Conservation (phyloP, 2,888 invertebrate genomes). For the Hemithea aestivaria region DNA sequence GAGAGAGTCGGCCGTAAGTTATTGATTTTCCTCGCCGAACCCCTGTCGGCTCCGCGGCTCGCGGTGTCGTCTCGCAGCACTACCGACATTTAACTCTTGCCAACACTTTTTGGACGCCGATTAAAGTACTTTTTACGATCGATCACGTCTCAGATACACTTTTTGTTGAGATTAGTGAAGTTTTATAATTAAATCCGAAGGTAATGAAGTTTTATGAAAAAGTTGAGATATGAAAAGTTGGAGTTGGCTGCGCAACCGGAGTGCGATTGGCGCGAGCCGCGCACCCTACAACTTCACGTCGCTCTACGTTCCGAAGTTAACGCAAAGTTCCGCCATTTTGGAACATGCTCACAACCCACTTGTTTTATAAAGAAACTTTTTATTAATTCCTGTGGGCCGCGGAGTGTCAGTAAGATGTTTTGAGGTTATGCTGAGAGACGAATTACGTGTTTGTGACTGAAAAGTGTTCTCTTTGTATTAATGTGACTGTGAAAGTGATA, state of each 20-base stretch:
- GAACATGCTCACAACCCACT: conserved; percentile 81
- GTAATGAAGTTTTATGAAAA: conserved; percentile 55
- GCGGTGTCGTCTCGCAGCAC: conserved; percentile 52
- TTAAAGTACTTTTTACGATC: conserved; percentile 50
- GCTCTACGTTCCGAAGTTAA: conserved; percentile 79
- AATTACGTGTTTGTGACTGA: conserved; percentile 62
- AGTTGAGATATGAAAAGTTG: conserved; percentile 70
- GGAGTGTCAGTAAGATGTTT: conserved; percentile 79
- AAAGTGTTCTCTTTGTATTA: conserved; percentile 48
- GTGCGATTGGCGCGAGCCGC: conserved; percentile 58
- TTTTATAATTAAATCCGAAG: conserved; percentile 40
- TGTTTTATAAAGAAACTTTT: conserved; percentile 81
- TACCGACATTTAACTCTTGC: conserved; percentile 47
- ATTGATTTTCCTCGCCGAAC: conserved; percentile 79
- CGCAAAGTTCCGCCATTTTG: conserved; percentile 81
- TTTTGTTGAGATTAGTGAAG: conserved; percentile 38
- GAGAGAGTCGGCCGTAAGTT: conserved; percentile 79
- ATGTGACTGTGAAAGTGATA: conserved; percentile 40
- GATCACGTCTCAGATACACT: conserved; percentile 37
- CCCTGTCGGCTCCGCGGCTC: conserved; percentile 71
- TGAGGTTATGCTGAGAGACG: conserved; percentile 73
- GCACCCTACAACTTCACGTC: conserved; percentile 78
- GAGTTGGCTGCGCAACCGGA: conserved; percentile 60
- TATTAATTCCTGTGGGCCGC: conserved; percentile 80
- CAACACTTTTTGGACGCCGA: conserved; percentile 42